phyloP scores from a whole-genome alignment of 2,888 invertebrate genomes.

The Rhogogaster chlorosoma region DNA sequence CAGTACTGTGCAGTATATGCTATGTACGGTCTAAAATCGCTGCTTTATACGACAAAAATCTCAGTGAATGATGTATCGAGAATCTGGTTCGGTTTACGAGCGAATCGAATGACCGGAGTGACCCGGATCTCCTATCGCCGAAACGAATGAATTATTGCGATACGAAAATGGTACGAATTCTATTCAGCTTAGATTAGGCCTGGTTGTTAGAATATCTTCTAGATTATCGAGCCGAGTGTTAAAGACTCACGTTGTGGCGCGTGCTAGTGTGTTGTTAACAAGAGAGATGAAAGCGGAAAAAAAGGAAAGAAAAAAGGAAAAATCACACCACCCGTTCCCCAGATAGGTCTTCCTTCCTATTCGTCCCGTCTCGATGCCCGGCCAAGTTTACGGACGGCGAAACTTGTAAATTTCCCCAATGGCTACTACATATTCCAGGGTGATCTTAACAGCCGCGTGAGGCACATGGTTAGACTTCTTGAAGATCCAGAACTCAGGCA shows the following conservation, averaged over 20 bases:
- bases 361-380: slow-evolving; percentile 48
- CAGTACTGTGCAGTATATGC: not conserved
- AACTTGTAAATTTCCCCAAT: slow-evolving; percentile 55
- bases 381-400: slow-evolving; percentile 47
- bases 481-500: slow-evolving; percentile 46
- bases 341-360: slow-evolving; percentile 28
- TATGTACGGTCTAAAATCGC: not conserved
- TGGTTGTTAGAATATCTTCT: not conserved
- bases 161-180: not conserved
- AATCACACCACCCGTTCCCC: slow-evolving; percentile 41
- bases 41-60: slow-evolving; percentile 1
- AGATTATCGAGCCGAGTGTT: not conserved
- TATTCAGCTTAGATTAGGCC: not conserved
- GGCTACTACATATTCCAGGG: slow-evolving; percentile 54
- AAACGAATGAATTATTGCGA: slow-evolving; percentile 22
- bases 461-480: slow-evolving; percentile 38
- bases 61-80: not conserved
- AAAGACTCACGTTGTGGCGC: not conserved
- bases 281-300: not conserved
- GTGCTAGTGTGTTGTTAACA: slow-evolving; percentile 23
- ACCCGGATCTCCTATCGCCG: not conserved
- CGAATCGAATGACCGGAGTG: not conserved
- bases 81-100: slow-evolving; percentile 11
- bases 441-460: slow-evolving; percentile 48
- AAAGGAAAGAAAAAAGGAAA: slow-evolving; percentile 10